Evolutionary conservation across 2,888 invertebrate species (phyloP), one percentile per base, ranked within the genome.

Genomic region (Lepidocyrtinus sp.): DNA sequence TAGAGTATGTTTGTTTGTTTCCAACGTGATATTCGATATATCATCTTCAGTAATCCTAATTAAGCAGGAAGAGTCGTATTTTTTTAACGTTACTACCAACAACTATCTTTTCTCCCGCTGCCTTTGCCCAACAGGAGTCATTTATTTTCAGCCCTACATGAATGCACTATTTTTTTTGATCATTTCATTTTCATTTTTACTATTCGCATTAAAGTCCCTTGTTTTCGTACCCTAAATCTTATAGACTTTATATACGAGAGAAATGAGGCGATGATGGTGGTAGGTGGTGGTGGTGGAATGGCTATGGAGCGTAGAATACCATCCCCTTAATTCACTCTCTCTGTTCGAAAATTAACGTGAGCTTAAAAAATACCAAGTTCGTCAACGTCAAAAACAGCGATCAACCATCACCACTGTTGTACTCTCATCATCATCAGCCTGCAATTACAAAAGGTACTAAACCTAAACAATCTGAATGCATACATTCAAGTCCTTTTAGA

Each of bases 301-400:
- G 63, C 26, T 24, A 55, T 55, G 70, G 25, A 59, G 59, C 55
- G 12, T 55, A 24, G 36, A 65, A 17, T 46, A n/a, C 55, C 5
- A 17, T 19, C 12, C 5, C 26, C 69, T 46, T 72, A 63, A 72
- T 63, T 46, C 2, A 36, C 45, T 45, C 17, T 17, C 26, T 55
- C 24, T 59, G 17, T 72, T 9, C 19, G 22, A 59, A 61, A 68
- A 68, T 68, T 12, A 46, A 19, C 27, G 62, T 71, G 70, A 76
- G 64, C 45, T 50, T 46, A 70, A 71, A n/a, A n/a, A n/a, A n/a
- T n/a, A n/a, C n/a, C 64, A 65, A 70, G 70, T 76, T 76, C 76
- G 76, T 76, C 76, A 76, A 76, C 71, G 76, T 76, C 76, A 76
- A 62, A 46, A 63, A 45, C 76, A 76, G 63, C 59, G 69, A 75